Conservation (phyloP, 1,140 invertebrate species). For the Calliphora vicina region DNA sequence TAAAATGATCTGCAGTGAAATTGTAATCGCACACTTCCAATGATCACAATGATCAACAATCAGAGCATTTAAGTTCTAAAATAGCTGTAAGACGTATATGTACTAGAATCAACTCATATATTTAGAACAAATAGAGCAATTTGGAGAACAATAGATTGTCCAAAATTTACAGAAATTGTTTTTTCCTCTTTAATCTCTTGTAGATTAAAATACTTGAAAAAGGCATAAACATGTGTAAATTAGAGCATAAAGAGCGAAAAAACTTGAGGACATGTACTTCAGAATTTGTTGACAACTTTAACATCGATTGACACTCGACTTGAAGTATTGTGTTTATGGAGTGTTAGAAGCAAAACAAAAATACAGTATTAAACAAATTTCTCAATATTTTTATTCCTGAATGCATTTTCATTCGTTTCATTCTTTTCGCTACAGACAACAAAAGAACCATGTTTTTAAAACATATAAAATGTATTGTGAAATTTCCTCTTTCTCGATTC, state of each 20-base stretch:
- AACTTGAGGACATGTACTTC: neutral
- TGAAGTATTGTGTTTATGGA: neutral
- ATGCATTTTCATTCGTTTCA: neutral
- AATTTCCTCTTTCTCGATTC: neutral
- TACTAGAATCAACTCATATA: neutral
- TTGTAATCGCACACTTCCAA: no score
- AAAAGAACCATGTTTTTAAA: neutral
- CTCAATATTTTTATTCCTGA: neutral
- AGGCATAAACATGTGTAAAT: neutral
- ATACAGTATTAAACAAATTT: neutral
- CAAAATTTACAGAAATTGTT: neutral
- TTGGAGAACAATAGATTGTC: neutral
- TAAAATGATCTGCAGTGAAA: neutral
- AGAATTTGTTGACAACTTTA: neutral
- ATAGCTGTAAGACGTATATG: neutral
- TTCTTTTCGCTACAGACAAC: neutral
- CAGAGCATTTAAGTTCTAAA: no score
- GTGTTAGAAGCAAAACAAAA: neutral
- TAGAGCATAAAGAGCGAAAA: neutral
- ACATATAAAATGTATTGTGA: neutral
- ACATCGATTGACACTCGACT: neutral
- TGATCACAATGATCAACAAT: no score
- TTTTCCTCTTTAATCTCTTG: neutral
- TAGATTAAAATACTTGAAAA: neutral
- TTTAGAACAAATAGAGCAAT: conserved; percentile 1